A percentile compares a stretch with the other conserved stretches of the same genome.
phyloP scores from a whole-genome alignment of 1,140 invertebrate species.

The Polyergus mexicanus region DNA sequence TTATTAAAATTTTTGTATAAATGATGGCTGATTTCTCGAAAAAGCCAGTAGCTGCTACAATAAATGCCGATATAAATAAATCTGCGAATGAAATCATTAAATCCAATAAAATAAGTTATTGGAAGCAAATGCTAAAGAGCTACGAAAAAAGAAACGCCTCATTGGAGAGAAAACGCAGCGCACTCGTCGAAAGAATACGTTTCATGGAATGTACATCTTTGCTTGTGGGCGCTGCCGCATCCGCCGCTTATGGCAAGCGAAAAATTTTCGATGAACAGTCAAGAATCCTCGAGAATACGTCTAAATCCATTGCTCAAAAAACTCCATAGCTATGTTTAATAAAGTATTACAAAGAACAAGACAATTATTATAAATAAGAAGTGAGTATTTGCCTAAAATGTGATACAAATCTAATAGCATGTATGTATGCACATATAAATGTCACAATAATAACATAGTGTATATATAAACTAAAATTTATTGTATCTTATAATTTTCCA shows the following conservation, averaged over 20 bases:
- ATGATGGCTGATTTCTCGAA: slow-evolving; percentile 21
- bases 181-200: slow-evolving; percentile 73
- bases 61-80: neutral
- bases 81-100: slow-evolving; percentile 10
- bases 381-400: neutral
- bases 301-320: neutral
- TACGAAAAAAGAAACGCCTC: slow-evolving; percentile 78
- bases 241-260: slow-evolving; percentile 6
- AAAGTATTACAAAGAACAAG: neutral
- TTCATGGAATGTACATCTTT: slow-evolving; percentile 79
- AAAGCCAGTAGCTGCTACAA: neutral
- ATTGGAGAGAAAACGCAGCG: slow-evolving; percentile 73
- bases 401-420: neutral
- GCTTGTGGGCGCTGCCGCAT: slow-evolving; percentile 69
- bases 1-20: slow-evolving; percentile 45
- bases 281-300: neutral
- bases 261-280: neutral
- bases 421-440: too few species aligned
- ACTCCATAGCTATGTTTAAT: neutral
- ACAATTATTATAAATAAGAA: neutral
- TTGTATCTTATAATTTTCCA: too few species aligned
- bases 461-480: too few species aligned
- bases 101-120: slow-evolving; percentile 66
- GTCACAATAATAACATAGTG: too few species aligned
- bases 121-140: slow-evolving; percentile 73